A percentile compares a stretch with the other conserved stretches of the same genome.
Conservation (phyloP, 2,797 vertebrate genomes). For the Aldrovandia affinis region DNA sequence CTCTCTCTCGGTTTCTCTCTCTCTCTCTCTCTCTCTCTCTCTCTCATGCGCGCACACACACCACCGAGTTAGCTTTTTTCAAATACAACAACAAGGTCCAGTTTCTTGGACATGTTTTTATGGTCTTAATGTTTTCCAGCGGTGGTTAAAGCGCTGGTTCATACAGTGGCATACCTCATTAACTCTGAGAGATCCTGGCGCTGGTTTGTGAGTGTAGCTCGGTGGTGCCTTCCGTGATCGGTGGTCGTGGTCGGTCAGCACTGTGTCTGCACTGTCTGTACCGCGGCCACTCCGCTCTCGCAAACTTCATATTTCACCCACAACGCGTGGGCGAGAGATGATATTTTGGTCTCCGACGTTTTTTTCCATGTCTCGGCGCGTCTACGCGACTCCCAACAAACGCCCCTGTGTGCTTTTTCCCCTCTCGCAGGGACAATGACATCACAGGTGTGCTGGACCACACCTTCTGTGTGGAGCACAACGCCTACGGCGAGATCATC, state of each 20-base stretch:
- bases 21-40: too few species aligned
- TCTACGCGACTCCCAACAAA: not conserved
- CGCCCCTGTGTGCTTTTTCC: not conserved
- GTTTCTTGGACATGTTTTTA: not conserved
- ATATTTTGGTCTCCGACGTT: conserved; percentile 20
- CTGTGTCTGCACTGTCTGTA: not conserved
- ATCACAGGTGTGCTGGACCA: conserved; percentile 97
- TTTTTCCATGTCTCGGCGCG: not conserved
- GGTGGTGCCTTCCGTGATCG: not conserved
- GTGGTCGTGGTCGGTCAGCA: not conserved
- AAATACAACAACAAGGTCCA: not conserved
- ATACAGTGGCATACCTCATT: not conserved
- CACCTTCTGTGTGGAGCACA: conserved; percentile 97
- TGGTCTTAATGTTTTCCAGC: not conserved
- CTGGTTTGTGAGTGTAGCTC: not conserved
- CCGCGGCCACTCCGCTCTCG: not conserved
- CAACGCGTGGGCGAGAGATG: too few species aligned
- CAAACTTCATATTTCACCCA: not conserved
- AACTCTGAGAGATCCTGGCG: not conserved
- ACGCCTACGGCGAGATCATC: conserved; percentile 95
- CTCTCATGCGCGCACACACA: too few species aligned
- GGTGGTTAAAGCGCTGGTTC: not conserved
- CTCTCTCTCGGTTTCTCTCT: too few species aligned
- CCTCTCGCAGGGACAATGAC: conserved; percentile 83
- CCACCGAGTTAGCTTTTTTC: conserved; percentile 66